These are phyloP conservation scores for Desmophyllum pertusum DNA, from an alignment of 92 coral and sea anemone genomes.

Conservation along the genomic window DNA sequence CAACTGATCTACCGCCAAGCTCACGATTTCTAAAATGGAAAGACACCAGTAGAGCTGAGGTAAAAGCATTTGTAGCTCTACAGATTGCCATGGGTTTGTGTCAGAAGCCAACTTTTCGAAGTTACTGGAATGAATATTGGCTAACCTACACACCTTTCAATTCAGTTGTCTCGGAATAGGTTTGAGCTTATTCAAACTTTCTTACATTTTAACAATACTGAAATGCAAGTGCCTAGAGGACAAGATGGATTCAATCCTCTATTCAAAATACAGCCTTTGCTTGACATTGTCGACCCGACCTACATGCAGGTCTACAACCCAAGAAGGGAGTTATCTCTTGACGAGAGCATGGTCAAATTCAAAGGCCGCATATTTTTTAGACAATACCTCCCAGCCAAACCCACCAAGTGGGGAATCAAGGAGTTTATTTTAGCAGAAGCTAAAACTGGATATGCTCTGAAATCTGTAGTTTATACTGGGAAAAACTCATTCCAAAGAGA, in stretches of 20 bases:
- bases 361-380: constrained; percentile 69
- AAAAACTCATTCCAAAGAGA: constrained; percentile 29
- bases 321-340: constrained; percentile 31
- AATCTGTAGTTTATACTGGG: constrained; percentile 60
- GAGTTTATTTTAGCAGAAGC: constrained; percentile 60
- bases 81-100: constrained; percentile 69
- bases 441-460: constrained; percentile 51
- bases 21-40: constrained; percentile 43
- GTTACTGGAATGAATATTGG: constrained; percentile 61
- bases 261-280: constrained; percentile 61
- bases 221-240: constrained; percentile 45
- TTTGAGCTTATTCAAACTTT: constrained; percentile 61
- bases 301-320: constrained; percentile 52
- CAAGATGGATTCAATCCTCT: constrained; percentile 49
- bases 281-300: constrained; percentile 56
- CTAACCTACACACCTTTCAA: constrained; percentile 47
- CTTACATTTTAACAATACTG: constrained; percentile 58
- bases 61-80: constrained; percentile 61
- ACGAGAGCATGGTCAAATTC: constrained; percentile 65
- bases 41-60: constrained; percentile 42
- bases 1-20: constrained; percentile 45
- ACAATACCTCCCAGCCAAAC: constrained; percentile 72
- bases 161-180: constrained; percentile 58
- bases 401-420: constrained; percentile 70
- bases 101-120: constrained; percentile 46